Percentiles rank a stretch among this genome's conserved stretches.
phyloP scores from a whole-genome alignment of 2,888 invertebrate genomes.

The Phoronis australis region DNA sequence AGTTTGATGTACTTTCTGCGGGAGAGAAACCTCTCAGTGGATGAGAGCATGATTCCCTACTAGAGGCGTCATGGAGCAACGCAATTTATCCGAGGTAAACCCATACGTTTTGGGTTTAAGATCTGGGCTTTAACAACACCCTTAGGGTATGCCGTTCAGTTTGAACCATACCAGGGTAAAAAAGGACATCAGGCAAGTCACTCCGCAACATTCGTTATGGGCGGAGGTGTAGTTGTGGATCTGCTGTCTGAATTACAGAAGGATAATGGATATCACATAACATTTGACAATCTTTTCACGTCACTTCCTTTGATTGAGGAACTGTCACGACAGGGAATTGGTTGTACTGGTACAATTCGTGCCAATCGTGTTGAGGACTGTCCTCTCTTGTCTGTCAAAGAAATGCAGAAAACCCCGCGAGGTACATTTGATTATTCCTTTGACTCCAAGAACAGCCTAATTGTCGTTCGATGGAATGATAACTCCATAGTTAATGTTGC shows the following conservation, averaged over 20 bases:
- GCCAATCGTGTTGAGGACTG: no score
- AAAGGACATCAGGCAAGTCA: no score
- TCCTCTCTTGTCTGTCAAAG: constrained; percentile 2
- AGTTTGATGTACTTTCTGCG: constrained; percentile 4
- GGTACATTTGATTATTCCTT: background rate
- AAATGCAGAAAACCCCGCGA: constrained; percentile 1
- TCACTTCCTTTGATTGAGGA: constrained; percentile 4
- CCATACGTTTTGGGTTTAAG: constrained; percentile 24
- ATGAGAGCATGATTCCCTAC: constrained; percentile 47
- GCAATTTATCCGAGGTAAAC: constrained; percentile 22
- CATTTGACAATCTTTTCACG: constrained; percentile 15
- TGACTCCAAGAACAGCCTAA: background rate
- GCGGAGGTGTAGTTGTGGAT: constrained; percentile 2
- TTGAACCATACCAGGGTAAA: no score
- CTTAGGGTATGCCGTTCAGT: constrained; percentile 11
- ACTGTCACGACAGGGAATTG: constrained; percentile 3
- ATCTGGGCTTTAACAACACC: constrained; percentile 14
- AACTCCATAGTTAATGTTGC: constrained; percentile 7
- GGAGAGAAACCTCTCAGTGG: constrained; percentile 18
- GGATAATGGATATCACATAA: constrained; percentile 7
- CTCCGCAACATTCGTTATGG: no score
- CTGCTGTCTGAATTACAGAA: constrained; percentile 4
- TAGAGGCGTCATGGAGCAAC: constrained; percentile 27
- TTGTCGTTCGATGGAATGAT: constrained; percentile 9
- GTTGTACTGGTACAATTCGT: constrained; percentile 10